These are phyloP conservation scores for Molanna angustata DNA, from an alignment of 2,888 invertebrate species.

Conservation along the genomic window DNA sequence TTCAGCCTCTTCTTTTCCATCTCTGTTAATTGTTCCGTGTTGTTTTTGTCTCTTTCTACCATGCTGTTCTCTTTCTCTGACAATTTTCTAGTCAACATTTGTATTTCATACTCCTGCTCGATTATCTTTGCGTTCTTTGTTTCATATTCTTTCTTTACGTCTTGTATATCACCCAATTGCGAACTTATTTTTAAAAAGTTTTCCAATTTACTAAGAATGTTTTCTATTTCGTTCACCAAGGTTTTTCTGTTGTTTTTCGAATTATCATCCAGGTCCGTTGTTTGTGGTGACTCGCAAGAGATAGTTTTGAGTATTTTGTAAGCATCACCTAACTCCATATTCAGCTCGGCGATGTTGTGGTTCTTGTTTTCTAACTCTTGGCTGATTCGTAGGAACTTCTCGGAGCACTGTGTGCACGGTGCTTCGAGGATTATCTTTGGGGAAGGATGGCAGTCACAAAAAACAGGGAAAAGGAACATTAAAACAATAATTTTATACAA, in stretches of 20 bases:
- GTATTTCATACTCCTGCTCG: conserved; percentile 35
- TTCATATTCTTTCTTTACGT: conserved; percentile 33
- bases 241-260: conserved; percentile 10
- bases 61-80: conserved; percentile 10
- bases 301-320: conserved; percentile 25
- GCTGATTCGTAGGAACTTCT: conserved; percentile 21
- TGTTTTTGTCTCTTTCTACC: conserved; percentile 12
- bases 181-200: conserved; percentile 28
- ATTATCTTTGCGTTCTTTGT: conserved; percentile 33
- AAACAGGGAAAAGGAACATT: conserved; percentile 20
- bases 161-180: conserved; percentile 30
- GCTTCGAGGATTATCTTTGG: conserved; percentile 8
- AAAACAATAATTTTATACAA: conserved; percentile 10
- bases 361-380: conserved; percentile 25
- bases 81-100: conserved; percentile 19
- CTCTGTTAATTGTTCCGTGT: conserved; percentile 15
- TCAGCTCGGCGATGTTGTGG: conserved; percentile 32
- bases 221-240: conserved; percentile 34
- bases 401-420: conserved; percentile 21
- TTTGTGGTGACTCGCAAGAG: conserved; percentile 3
- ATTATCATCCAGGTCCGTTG: not conserved
- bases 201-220: conserved; percentile 36
- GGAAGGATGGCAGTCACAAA: conserved; percentile 14
- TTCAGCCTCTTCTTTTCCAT: conserved; percentile 41
- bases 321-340: conserved; percentile 27